phyloP scores from a whole-genome alignment of 2,888 invertebrate genomes.

The Escarpia spicata region DNA sequence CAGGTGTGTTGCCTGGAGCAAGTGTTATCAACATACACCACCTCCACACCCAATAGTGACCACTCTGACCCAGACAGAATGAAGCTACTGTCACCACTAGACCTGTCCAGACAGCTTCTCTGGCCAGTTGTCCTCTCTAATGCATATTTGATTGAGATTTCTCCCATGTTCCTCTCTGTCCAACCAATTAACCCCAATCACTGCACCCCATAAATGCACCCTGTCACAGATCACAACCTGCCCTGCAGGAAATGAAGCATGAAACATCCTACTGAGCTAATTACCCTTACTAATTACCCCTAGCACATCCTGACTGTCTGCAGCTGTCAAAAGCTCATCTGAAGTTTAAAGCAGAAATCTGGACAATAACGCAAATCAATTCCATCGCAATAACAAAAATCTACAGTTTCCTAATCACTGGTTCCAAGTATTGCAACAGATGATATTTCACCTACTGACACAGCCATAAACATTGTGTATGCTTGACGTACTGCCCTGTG shows the following conservation, averaged over 20 bases:
- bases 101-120: not conserved
- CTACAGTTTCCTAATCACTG: not conserved
- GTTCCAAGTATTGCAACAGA: not conserved
- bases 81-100: not conserved
- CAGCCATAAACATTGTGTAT: not conserved
- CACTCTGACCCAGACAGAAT: not conserved
- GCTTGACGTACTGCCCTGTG: not conserved
- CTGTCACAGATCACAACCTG: too few relatives aligned
- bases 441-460: not conserved
- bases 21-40: not conserved
- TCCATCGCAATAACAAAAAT: not conserved
- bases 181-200: not conserved
- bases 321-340: not conserved
- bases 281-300: not conserved
- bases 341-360: not conserved
- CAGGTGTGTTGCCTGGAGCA: not conserved
- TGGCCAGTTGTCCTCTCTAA: not conserved
- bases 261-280: not conserved
- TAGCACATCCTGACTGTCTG: not conserved
- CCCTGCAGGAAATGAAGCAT: constrained; percentile 6
- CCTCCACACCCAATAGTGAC: not conserved
- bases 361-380: not conserved
- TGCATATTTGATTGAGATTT: constrained; percentile 6
- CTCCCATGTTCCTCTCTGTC: not conserved
- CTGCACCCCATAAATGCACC: not conserved